Conservation (phyloP, 2,113 vertebrate genomes). For the Bettongia penicillata region DNA sequence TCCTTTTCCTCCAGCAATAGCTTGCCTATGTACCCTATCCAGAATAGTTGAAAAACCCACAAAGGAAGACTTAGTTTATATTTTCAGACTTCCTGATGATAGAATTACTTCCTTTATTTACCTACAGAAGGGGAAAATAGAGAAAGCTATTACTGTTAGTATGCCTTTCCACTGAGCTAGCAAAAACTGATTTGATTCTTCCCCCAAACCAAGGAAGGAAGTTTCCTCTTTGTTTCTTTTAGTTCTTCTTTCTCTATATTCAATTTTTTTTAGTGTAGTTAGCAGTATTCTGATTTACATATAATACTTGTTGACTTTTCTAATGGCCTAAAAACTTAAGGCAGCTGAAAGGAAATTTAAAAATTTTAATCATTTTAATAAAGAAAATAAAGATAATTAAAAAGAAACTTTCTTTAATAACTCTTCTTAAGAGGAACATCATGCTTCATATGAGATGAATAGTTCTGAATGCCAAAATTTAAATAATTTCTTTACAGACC, state of each 20-base stretch:
- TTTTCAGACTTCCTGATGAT: not conserved
- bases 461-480: not conserved
- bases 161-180: not conserved
- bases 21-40: not conserved
- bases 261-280: not conserved
- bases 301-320: not conserved
- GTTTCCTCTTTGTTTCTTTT: not conserved
- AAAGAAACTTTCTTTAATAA: not conserved
- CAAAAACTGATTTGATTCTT: not conserved
- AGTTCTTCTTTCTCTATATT: not conserved
- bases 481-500: not conserved
- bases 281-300: not conserved
- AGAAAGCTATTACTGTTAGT: not conserved
- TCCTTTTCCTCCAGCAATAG: not conserved
- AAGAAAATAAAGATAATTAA: too few relatives aligned
- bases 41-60: not conserved
- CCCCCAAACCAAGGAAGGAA: not conserved
- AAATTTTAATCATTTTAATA: too few relatives aligned
- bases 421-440: not conserved
- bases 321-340: not conserved
- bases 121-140: not conserved
- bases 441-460: not conserved
- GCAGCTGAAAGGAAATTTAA: not conserved
- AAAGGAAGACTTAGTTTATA: not conserved
- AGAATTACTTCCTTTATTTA: not conserved